Percentiles rank a stretch among this genome's conserved stretches.
phyloP scores from a whole-genome alignment of 2,113 vertebrate species.

The Ameiurus melas region DNA sequence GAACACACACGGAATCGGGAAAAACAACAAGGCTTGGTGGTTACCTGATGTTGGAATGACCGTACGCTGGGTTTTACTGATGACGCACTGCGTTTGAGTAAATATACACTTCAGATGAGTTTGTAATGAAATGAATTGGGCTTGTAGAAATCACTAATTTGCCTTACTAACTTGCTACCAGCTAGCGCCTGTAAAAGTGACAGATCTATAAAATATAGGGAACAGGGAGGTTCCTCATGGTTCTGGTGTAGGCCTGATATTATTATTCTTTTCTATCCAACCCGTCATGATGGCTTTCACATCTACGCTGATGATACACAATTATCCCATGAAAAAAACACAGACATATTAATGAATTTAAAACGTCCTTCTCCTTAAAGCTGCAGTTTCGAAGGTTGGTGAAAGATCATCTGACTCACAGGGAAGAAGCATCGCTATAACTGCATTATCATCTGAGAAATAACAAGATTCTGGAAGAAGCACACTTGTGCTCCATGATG shows the following conservation, averaged over 20 bases:
- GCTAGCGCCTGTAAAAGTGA: background rate
- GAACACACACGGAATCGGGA: background rate
- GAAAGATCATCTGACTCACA: background rate
- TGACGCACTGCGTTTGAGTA: background rate
- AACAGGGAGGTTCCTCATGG: background rate
- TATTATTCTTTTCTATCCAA: background rate
- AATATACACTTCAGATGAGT: background rate
- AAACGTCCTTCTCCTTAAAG: background rate
- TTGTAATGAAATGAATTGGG: background rate
- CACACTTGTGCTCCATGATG: no score
- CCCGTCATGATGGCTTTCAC: background rate
- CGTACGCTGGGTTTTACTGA: background rate
- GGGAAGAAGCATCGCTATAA: background rate
- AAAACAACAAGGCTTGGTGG: background rate
- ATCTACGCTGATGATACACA: background rate
- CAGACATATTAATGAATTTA: background rate
- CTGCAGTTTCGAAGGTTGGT: background rate
- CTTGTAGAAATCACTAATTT: background rate
- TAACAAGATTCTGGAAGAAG: background rate
- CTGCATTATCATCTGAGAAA: background rate
- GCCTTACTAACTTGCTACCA: no score
- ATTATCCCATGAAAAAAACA: background rate
- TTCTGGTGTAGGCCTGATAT: background rate
- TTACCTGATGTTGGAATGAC: background rate
- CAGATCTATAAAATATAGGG: background rate